Base-by-base conservation (phyloP, 2,113 vertebrate species). In the Eubucco bourcierii region DNA sequence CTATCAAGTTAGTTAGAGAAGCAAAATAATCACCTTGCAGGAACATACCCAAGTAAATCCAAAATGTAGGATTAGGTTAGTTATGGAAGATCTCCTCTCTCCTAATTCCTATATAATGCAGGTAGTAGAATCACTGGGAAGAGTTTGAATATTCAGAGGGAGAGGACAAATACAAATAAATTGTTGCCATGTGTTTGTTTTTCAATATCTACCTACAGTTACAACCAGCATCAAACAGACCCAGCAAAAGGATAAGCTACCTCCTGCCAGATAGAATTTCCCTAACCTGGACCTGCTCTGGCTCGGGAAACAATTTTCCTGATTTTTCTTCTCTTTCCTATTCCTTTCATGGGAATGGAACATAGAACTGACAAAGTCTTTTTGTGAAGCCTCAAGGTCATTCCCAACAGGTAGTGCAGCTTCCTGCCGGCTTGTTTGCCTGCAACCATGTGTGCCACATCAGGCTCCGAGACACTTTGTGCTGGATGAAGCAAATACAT, bases 21-120 rank as follows among this genome's bases (percentile, higher is more conserved):
- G 83, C 58, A 84, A 91, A 88, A 95, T 76, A 89, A 56, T 67
- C 7, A 50, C 80, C 39, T 77, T 88, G n/a, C 39, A 93, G 71
- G 79, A 87, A 18, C 29, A 17, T 58, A 59, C 7, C 13, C 24
- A 80, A 61, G 85, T 55, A 59, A 94, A 82, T 15, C 34, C 41
- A 55, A 80, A 87, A 94, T 56, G 41, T 68, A 84, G 3, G 11
- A 73, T 91, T 84, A 76, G 37, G 55, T 84, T 67, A 93, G 21
- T 75, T 55, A 63, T 61, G 56, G 84, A 87, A 88, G 56, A 60
- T 50, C 50, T 80, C n/a, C 27, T 76, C 64, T 91, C 44, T 87
- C 77, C 17, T 44, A 75, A 44, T 46, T 93, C 46, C 85, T 63
- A 3, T 56, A 6, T 84, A 33, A 68, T 88, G 37, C 85, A 93